Conservation (phyloP, 2,888 invertebrate genomes). For the Mythimna pallens region DNA sequence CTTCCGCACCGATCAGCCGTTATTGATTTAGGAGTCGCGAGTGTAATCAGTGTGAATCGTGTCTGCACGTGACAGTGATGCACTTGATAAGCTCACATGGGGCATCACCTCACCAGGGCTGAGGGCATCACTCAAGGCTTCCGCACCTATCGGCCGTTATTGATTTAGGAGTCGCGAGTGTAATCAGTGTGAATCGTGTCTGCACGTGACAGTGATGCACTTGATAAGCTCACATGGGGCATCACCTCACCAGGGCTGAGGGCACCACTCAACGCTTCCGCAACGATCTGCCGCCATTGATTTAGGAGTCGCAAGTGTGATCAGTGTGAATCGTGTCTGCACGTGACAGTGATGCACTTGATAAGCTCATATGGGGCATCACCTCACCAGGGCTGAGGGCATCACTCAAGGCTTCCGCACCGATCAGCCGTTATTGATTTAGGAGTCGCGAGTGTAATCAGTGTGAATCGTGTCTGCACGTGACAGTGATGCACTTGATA, state of each 20-base stretch:
- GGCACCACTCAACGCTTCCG: constrained; percentile 60
- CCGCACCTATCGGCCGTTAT: constrained; percentile 57
- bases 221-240: too few species aligned
- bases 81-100: constrained; percentile 61
- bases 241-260: constrained; percentile 34
- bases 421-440: constrained; percentile 60
- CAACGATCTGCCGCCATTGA: constrained; percentile 57
- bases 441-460: constrained; percentile 50
- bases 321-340: constrained; percentile 59
- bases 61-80: constrained; percentile 62
- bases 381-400: constrained; percentile 41
- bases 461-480: too few species aligned
- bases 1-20: constrained; percentile 59
- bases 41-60: constrained; percentile 61
- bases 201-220: too few species aligned
- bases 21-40: constrained; percentile 60
- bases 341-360: constrained; percentile 64
- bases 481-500: too few species aligned
- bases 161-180: constrained; percentile 60
- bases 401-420: constrained; percentile 60
- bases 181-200: too few species aligned
- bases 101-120: constrained; percentile 35
- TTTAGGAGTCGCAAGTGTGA: constrained; percentile 57
- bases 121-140: constrained; percentile 57
- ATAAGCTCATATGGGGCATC: constrained; percentile 55